Percentiles rank a stretch among this genome's conserved stretches.
These are phyloP conservation scores for Metaphire vulgaris DNA, from an alignment of 1,140 invertebrate species.

Conservation along the genomic window DNA sequence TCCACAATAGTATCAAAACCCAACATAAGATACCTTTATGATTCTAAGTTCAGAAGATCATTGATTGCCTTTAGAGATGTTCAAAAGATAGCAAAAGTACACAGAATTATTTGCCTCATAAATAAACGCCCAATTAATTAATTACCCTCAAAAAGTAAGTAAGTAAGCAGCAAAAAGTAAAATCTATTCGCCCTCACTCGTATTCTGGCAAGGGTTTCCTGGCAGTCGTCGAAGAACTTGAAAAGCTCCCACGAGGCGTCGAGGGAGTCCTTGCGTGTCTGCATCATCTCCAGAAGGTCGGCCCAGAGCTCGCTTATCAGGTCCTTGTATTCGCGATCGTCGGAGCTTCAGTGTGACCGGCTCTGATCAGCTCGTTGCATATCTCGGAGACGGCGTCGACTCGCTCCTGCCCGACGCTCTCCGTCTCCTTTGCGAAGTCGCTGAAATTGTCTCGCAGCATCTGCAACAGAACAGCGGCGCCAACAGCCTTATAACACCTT, in stretches of 20 bases:
- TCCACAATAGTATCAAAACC: too few relatives aligned
- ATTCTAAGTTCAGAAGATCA: too few relatives aligned
- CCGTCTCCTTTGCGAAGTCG: not conserved
- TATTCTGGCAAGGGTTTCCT: conserved; percentile 74
- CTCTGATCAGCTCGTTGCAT: not conserved
- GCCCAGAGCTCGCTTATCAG: conserved; percentile 97
- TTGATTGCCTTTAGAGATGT: too few relatives aligned
- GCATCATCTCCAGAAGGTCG: conserved; percentile 93
- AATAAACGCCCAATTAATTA: too few relatives aligned
- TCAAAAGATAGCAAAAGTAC: not conserved
- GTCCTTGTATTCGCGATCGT: conserved; percentile 81
- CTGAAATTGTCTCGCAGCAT: not conserved
- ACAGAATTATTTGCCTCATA: not conserved
- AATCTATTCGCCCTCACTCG: conserved; percentile 44
- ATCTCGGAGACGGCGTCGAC: conserved; percentile 42
- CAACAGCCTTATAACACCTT: too few relatives aligned
- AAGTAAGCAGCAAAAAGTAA: too few relatives aligned
- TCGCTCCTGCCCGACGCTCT: conserved; percentile 40
- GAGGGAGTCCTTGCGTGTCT: conserved; percentile 93
- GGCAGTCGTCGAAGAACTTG: conserved; percentile 99
- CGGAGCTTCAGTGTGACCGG: not conserved
- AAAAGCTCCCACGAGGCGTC: conserved; percentile 91
- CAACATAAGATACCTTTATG: too few relatives aligned
- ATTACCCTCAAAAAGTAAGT: too few relatives aligned
- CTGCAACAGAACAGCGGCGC: conserved; percentile 80